A percentile compares a stretch with the other conserved stretches of the same genome.
These are phyloP conservation scores for Bettongia penicillata DNA, from an alignment of 2,113 vertebrate genomes.

Conservation along the genomic window DNA sequence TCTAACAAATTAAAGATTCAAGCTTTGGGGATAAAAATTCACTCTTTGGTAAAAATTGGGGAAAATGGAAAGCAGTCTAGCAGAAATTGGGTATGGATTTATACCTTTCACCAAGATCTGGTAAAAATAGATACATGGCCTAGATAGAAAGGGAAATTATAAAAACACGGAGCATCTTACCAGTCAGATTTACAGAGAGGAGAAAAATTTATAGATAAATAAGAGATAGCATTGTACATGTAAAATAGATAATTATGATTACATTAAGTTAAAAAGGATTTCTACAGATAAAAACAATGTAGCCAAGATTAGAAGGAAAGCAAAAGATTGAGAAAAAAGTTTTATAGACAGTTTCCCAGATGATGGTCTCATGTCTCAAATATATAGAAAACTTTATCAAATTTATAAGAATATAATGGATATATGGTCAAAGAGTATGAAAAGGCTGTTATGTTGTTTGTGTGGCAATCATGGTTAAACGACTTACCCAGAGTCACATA, in stretches of 20 bases:
- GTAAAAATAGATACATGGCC: not conserved
- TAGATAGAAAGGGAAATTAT: not conserved
- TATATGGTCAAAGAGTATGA: not conserved
- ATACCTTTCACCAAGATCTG: not conserved
- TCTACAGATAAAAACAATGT: not conserved
- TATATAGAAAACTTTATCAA: not conserved
- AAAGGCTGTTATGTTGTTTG: not conserved
- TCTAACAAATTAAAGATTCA: too few relatives aligned
- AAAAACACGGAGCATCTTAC: not conserved
- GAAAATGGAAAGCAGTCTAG: not conserved
- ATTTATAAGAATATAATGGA: not conserved
- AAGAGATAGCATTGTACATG: not conserved
- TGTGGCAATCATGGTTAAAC: too few relatives aligned
- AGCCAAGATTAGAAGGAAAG: not conserved
- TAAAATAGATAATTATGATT: not conserved
- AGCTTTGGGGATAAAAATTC: not conserved
- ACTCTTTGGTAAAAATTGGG: too few relatives aligned
- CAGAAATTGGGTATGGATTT: not conserved
- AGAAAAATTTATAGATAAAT: not conserved
- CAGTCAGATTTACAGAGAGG: not conserved
- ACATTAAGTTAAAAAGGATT: not conserved
- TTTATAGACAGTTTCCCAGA: not conserved
- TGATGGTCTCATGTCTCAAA: not conserved
- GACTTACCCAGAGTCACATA: too few relatives aligned
- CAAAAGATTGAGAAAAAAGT: not conserved